phyloP scores from a whole-genome alignment of 1,140 invertebrate genomes.

The Odontomachus brunneus region DNA sequence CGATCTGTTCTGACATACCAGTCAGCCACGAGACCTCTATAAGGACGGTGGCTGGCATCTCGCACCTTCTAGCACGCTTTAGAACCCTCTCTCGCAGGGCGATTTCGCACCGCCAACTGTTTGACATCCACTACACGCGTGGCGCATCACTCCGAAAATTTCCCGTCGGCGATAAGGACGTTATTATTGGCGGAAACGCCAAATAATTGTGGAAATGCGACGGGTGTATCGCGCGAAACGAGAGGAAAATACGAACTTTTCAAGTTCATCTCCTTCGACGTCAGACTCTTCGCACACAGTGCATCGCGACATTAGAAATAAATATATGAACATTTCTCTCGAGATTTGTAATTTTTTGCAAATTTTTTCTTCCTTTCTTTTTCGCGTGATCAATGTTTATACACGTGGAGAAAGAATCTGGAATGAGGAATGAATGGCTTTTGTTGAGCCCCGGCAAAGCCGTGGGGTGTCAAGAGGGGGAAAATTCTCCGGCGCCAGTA shows the following conservation, averaged over 20 bases:
- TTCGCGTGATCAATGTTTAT: slow-evolving; percentile 38
- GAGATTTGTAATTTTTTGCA: slow-evolving; percentile 17
- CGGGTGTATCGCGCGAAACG: not conserved
- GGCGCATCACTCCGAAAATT: not conserved
- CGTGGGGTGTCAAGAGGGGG: slow-evolving; percentile 58
- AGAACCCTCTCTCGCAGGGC: slow-evolving; percentile 62
- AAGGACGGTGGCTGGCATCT: slow-evolving; percentile 80
- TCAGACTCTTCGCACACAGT: not conserved
- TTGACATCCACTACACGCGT: not conserved
- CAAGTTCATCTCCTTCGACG: not conserved
- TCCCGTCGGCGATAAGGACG: not conserved
- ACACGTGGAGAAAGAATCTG: slow-evolving; percentile 47
- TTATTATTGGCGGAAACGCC: not conserved
- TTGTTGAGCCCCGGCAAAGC: slow-evolving; percentile 58
- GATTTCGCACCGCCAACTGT: not conserved
- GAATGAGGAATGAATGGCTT: slow-evolving; percentile 63
- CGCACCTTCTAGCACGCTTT: slow-evolving; percentile 75
- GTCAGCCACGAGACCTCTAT: slow-evolving; percentile 76
- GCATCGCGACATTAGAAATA: slow-evolving; percentile 7
- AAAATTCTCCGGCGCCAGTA: slow-evolving; percentile 49
- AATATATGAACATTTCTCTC: slow-evolving; percentile 17
- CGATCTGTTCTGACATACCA: slow-evolving; percentile 83
- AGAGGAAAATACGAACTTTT: not conserved
- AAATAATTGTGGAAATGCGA: not conserved
- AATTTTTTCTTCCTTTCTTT: too few species aligned